A percentile compares a stretch with the other conserved stretches of the same genome.
Evolutionary conservation across 2,797 vertebrate genomes (phyloP).

Genomic region (Gymnocypris eckloni): DNA sequence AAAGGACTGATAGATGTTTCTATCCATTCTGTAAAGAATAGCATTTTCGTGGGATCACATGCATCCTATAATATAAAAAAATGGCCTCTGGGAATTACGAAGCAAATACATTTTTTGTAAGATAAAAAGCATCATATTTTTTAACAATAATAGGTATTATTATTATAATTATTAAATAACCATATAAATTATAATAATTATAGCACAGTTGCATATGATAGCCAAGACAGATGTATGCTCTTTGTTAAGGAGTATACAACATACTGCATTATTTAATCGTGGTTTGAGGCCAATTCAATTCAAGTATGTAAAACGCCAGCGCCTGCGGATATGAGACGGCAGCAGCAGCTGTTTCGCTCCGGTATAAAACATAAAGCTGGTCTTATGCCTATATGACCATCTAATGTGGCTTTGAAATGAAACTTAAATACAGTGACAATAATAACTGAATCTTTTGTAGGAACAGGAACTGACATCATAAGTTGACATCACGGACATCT

Average conservation of each 20-base stretch:
- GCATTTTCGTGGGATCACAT: not conserved
- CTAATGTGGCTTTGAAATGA: conserved; percentile 14
- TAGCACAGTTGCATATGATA: conserved; percentile 70
- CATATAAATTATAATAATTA: conserved; percentile 60
- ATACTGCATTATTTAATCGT: conserved; percentile 4
- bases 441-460: conserved; percentile 9
- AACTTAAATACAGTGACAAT: conserved; percentile 39
- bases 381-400: conserved; percentile 3
- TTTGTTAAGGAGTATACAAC: not conserved
- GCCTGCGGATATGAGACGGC: conserved; percentile 80
- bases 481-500: conserved; percentile 93
- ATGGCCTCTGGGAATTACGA: conserved; percentile 33
- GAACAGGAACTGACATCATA: conserved; percentile 79
- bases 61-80: not conserved
- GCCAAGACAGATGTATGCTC: conserved; percentile 66
- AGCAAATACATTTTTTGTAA: conserved; percentile 70
- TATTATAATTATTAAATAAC: conserved; percentile 63
- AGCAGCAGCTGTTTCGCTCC: conserved; percentile 66
- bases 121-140: conserved; percentile 60
- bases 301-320: conserved; percentile 34
- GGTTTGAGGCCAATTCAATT: conserved; percentile 34
- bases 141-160: conserved; percentile 58
- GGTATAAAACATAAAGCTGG: conserved; percentile 60
- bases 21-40: not conserved
- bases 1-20: not conserved